Evolutionary conservation across 2,113 vertebrate genomes (phyloP), one percentile per base, ranked within the genome.

Genomic region (Delphinus delphis): DNA sequence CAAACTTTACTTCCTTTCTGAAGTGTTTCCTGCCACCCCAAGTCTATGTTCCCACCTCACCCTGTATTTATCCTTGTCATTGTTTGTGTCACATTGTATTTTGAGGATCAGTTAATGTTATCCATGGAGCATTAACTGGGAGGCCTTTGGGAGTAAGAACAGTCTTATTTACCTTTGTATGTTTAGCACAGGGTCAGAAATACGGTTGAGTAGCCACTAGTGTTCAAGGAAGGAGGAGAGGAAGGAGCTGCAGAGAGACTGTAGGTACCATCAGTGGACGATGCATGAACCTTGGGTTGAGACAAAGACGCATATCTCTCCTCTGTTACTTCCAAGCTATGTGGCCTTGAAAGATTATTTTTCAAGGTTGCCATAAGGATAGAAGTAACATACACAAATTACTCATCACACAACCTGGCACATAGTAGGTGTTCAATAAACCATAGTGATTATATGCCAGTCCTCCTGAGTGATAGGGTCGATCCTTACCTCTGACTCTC

Each of bases 301-400:
- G 80, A 84, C 2, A 18, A 33, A 14, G 7, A 53, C 41, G 15
- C 17, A 28, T 5, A 18, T 26, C 50, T 68, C 41, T 82, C 31
- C 50, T 81, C 41, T 87, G 26, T 70, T 53, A 76, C 36, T 70
- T 73, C n/a, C 14, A 65, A 84, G 15, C 65, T 33, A 6, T 31
- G 9, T 82, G 73, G 21, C 67, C 62, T 87, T 62, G 68, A 95
- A 5, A 36, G 25, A 41, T 65, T 71, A 77, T 23, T 63, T 90
- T 89, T 77, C 47, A 96, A 92, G 62, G 41, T 44, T 87, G 2
- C 50, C 62, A 9, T 67, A 60, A 79, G 18, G 33, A 93, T 20
- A 63, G 38, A 92, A 68, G 8, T 31, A 88, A 93, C 25, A 18
- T 38, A 63, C 63, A 13, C 13, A 53, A 73, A 90, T 63, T 36